Evolutionary conservation across 1,140 invertebrate species (phyloP).

Genomic region (Bombus breviceps): DNA sequence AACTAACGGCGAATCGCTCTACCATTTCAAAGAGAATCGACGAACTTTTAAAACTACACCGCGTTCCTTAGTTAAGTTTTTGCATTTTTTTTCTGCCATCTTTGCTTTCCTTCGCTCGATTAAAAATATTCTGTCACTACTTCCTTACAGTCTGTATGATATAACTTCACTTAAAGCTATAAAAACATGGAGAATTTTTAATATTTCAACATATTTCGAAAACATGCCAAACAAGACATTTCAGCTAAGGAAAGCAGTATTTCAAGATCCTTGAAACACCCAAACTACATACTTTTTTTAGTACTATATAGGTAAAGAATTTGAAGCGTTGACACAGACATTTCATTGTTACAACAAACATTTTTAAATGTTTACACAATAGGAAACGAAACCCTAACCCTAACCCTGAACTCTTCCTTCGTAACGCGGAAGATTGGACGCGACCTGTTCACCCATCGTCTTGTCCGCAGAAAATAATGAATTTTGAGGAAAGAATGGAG

Average conservation of each 20-base stretch:
- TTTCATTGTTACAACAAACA: neutral
- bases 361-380: neutral
- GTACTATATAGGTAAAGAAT: neutral
- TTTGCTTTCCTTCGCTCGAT: too few relatives aligned
- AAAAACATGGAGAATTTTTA: too few relatives aligned
- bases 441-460: neutral
- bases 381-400: neutral
- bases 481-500: constrained; percentile 38
- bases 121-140: too few relatives aligned
- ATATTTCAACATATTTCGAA: too few relatives aligned
- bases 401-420: neutral
- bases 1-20: neutral
- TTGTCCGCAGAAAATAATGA: constrained; percentile 35
- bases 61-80: too few relatives aligned
- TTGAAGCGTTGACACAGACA: neutral
- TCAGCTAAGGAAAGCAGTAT: too few relatives aligned
- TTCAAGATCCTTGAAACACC: too few relatives aligned
- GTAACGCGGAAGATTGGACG: neutral
- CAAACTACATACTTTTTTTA: neutral
- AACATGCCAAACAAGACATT: too few relatives aligned
- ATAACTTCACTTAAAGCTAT: too few relatives aligned
- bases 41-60: neutral
- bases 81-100: too few relatives aligned
- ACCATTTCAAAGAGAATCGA: neutral
- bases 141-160: too few relatives aligned